Evolutionary conservation across 2,113 vertebrate genomes (phyloP).

Genomic region (Ameiurus melas): DNA sequence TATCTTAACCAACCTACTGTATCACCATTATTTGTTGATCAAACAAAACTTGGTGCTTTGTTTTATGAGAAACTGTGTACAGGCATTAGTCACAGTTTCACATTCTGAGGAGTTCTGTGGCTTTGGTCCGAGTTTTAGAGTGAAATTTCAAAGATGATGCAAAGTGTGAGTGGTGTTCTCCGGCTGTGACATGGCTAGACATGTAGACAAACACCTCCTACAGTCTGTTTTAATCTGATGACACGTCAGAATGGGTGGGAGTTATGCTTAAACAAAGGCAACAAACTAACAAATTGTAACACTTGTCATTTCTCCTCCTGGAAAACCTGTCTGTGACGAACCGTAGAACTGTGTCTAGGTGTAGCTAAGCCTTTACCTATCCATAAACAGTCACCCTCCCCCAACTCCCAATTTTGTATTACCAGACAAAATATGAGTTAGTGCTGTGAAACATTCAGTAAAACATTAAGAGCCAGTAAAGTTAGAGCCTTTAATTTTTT

Average conservation of each 20-base stretch:
- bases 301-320: not conserved
- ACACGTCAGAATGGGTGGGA: constrained; percentile 9
- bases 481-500: not conserved
- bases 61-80: constrained; percentile 63
- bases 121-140: constrained; percentile 60
- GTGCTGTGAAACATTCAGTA: not conserved
- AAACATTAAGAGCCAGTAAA: not conserved
- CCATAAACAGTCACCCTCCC: not conserved
- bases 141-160: constrained; percentile 67
- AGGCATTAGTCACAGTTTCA: constrained; percentile 77
- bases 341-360: not conserved
- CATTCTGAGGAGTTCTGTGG: constrained; percentile 69
- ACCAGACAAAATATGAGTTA: not conserved
- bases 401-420: not conserved
- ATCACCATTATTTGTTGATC: constrained; percentile 64
- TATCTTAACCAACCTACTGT: constrained; percentile 53
- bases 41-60: constrained; percentile 60
- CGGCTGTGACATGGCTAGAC: constrained; percentile 36
- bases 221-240: constrained; percentile 27
- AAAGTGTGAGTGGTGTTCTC: constrained; percentile 46
- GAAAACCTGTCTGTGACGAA: not conserved
- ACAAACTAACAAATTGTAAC: not conserved
- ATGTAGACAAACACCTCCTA: constrained; percentile 34
- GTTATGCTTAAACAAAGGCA: not conserved
- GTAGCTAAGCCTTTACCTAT: not conserved